Evolutionary conservation across 2,113 vertebrate genomes (phyloP).

Genomic region (Hiodon tergisus): DNA sequence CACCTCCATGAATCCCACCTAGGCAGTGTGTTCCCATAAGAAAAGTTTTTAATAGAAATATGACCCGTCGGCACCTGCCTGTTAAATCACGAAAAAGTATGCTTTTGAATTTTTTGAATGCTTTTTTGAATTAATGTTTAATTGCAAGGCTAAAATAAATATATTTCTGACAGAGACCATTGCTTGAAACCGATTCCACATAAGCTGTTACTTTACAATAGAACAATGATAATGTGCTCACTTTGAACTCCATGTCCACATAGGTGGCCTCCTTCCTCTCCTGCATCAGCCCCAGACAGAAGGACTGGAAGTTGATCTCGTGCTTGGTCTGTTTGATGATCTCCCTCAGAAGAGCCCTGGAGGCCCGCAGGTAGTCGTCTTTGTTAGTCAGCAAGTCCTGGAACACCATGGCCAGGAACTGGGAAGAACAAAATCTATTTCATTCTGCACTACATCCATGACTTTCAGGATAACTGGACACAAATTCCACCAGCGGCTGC

Average conservation of each 20-base stretch:
- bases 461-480: too few relatives aligned
- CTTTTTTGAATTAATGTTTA: too few relatives aligned
- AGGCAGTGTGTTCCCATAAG: too few relatives aligned
- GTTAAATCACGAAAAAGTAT: too few relatives aligned
- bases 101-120: too few relatives aligned
- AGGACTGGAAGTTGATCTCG: conserved; percentile 96
- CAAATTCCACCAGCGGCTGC: too few relatives aligned
- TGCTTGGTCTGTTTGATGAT: conserved; percentile 98
- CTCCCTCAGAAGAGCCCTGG: conserved; percentile 84
- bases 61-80: too few relatives aligned
- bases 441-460: too few relatives aligned
- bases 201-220: not conserved
- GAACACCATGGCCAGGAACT: conserved; percentile 98
- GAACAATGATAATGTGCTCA: conserved; percentile 30
- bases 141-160: too few relatives aligned
- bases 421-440: not conserved
- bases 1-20: too few relatives aligned
- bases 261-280: conserved; percentile 85
- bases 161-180: not conserved
- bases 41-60: too few relatives aligned
- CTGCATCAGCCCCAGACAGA: conserved; percentile 96
- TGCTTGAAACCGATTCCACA: not conserved
- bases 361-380: conserved; percentile 89
- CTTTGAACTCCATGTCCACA: conserved; percentile 94
- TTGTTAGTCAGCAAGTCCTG: conserved; percentile 94